Percentiles rank a stretch among this genome's conserved stretches.
These are phyloP conservation scores for Catocala nupta DNA, from an alignment of 2,888 invertebrate species.

Conservation along the genomic window DNA sequence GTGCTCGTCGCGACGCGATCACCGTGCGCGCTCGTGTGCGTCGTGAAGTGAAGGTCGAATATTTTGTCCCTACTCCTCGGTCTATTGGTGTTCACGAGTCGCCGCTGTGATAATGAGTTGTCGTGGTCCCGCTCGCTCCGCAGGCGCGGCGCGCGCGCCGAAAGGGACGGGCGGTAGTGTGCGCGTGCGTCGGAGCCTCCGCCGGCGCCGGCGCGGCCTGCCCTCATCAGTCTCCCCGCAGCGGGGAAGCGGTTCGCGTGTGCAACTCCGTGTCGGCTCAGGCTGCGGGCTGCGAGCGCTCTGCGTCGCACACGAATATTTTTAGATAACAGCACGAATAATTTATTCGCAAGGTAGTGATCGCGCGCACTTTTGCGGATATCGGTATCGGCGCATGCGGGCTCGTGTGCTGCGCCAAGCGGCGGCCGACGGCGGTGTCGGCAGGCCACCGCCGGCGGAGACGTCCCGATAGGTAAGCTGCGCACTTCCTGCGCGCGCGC, in stretches of 20 bases:
- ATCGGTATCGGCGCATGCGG: conserved; percentile 79
- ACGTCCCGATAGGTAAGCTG: conserved; percentile 86
- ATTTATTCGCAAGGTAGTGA: conserved; percentile 85
- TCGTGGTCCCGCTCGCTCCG: conserved; percentile 78
- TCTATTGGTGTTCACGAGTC: conserved; percentile 87
- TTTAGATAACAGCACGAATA: conserved; percentile 86
- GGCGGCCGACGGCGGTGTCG: conserved; percentile 65
- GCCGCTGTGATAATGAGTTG: conserved; percentile 83
- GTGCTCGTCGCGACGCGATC: conserved; percentile 71
- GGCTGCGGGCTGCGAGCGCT: conserved; percentile 70
- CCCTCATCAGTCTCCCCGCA: conserved; percentile 87
- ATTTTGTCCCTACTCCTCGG: conserved; percentile 86
- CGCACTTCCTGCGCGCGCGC: conserved; percentile 87
- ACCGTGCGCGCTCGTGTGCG: conserved; percentile 76
- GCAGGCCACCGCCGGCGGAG: conserved; percentile 71
- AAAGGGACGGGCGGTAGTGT: conserved; percentile 77
- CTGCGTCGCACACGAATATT: conserved; percentile 83
- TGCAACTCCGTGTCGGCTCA: conserved; percentile 75
- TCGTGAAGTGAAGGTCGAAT: conserved; percentile 87
- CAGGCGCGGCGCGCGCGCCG: conserved; percentile 53
- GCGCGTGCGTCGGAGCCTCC: conserved; percentile 84
- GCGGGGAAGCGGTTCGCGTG: conserved; percentile 85
- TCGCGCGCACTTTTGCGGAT: conserved; percentile 84
- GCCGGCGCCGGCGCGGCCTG: conserved; percentile 84
- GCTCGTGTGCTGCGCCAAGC: conserved; percentile 65